Conservation (phyloP, 2,888 invertebrate genomes). For the Lycophotia porphyrea region DNA sequence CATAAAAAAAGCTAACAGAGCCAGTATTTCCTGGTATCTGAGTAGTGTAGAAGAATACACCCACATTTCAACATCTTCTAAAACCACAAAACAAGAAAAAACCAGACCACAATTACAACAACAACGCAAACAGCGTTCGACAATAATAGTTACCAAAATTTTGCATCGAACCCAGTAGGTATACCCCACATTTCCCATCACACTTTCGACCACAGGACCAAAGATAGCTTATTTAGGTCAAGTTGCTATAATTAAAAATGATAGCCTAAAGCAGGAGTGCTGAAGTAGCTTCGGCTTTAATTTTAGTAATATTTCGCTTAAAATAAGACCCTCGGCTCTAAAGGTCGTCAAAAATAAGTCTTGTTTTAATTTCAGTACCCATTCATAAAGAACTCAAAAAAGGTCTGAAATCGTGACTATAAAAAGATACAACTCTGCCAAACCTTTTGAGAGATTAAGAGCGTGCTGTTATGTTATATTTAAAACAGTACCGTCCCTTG, state of each 20-base stretch:
- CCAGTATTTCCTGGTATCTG: not conserved
- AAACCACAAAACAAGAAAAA: not conserved
- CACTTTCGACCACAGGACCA: not conserved
- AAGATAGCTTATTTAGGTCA: constrained; percentile 10
- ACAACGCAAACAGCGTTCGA: not conserved
- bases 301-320: not conserved
- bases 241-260: constrained; percentile 40
- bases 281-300: constrained; percentile 6
- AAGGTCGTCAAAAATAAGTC: not conserved
- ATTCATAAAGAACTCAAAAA: not conserved
- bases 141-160: not conserved
- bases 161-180: not conserved
- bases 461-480: not conserved
- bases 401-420: not conserved
- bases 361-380: not conserved
- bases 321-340: not conserved
- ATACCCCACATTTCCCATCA: not conserved
- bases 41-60: not conserved
- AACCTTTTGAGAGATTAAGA: not conserved
- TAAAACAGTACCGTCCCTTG: not conserved
- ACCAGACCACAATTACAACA: not conserved
- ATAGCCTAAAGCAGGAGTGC: constrained; percentile 5
- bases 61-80: not conserved
- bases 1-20: not conserved
- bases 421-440: not conserved